Conservation (phyloP, 2,888 invertebrate genomes). For the Tholera decimalis region DNA sequence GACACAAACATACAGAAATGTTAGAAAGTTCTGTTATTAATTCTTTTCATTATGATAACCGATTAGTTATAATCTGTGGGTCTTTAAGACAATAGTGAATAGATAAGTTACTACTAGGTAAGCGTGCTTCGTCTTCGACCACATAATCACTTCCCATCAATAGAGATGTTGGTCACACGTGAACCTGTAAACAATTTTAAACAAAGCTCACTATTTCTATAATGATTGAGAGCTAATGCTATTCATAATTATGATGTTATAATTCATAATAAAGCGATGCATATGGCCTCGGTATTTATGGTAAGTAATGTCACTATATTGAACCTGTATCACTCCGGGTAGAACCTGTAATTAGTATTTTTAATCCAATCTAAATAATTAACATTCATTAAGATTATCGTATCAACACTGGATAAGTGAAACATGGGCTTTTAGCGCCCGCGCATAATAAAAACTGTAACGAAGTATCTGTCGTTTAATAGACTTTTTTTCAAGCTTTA, state of each 20-base stretch:
- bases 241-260: neutral
- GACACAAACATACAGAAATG: too few species aligned
- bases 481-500: too few species aligned
- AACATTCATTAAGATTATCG: constrained; percentile 1
- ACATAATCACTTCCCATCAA: too few species aligned
- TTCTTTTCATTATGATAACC: too few species aligned
- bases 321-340: neutral
- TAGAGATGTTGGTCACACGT: too few species aligned
- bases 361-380: constrained; percentile 25
- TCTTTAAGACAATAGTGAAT: too few species aligned
- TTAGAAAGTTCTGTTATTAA: too few species aligned
- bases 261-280: neutral
- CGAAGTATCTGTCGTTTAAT: neutral
- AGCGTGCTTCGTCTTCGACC: too few species aligned
- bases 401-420: constrained; percentile 14
- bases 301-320: constrained; percentile 7
- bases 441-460: neutral
- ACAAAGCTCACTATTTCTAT: neutral
- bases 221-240: neutral
- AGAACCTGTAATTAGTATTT: constrained; percentile 13
- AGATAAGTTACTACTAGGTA: too few species aligned
- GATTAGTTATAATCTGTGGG: too few species aligned
- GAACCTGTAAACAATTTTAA: too few species aligned
- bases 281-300: neutral
- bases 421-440: constrained; percentile 17